Conservation (phyloP, 2,888 invertebrate species). For the Coenonympha arcania region DNA sequence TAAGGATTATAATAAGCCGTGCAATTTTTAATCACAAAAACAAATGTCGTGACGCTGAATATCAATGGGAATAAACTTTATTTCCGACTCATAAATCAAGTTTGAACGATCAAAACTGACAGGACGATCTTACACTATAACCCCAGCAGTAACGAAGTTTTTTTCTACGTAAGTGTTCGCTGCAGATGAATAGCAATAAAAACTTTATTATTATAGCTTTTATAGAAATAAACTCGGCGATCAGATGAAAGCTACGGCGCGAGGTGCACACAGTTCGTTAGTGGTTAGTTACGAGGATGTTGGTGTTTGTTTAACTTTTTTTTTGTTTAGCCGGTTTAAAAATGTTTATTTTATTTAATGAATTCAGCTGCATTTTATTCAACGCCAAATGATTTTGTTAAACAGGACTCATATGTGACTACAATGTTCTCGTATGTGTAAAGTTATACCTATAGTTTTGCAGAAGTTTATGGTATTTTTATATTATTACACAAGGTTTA, state of each 20-base stretch:
- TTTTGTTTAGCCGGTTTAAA: not conserved
- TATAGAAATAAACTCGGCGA: slow-evolving; percentile 65
- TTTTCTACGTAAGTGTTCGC: slow-evolving; percentile 52
- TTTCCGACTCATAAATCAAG: slow-evolving; percentile 62
- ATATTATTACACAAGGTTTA: too few species aligned
- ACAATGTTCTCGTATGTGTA: too few species aligned
- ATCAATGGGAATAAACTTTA: slow-evolving; percentile 19
- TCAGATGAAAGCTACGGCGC: slow-evolving; percentile 46
- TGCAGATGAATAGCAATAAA: slow-evolving; percentile 64
- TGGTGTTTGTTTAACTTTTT: slow-evolving; percentile 3
- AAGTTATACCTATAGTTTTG: too few species aligned
- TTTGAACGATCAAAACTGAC: slow-evolving; percentile 63
- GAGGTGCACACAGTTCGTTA: slow-evolving; percentile 19
- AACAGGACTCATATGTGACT: too few species aligned
- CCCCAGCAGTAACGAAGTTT: slow-evolving; percentile 39
- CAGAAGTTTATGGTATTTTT: too few species aligned
- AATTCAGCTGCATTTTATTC: too few species aligned
- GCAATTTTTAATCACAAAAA: not conserved
- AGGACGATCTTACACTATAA: slow-evolving; percentile 53
- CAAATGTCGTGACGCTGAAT: not conserved
- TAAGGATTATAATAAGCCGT: too few species aligned
- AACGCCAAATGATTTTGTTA: too few species aligned
- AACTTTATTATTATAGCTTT: slow-evolving; percentile 68
- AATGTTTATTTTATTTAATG: not conserved
- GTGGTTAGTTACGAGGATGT: slow-evolving; percentile 16